Conservation (phyloP, 2,888 invertebrate species). For the Phortica okadai region DNA sequence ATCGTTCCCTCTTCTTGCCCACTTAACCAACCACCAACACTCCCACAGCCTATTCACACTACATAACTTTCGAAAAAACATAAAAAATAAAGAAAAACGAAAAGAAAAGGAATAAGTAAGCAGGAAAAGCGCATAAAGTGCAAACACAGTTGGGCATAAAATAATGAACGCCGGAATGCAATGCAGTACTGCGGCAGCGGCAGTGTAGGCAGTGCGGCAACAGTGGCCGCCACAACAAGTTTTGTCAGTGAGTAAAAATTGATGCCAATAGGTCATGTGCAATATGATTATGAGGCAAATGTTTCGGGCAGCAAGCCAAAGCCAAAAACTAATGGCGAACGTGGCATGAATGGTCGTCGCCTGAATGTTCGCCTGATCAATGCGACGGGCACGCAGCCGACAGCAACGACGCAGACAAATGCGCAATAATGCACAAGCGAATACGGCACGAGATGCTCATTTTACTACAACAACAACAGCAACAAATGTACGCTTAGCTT, state of each 20-base stretch:
- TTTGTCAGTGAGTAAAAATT: slow-evolving; percentile 22
- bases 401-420: no score
- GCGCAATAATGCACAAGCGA: not conserved
- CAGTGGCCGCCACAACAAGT: slow-evolving; percentile 20
- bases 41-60: not conserved
- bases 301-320: slow-evolving; percentile 13
- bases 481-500: not conserved
- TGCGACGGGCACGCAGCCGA: no score
- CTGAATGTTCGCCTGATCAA: not conserved
- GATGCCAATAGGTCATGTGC: slow-evolving; percentile 31
- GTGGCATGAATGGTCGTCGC: not conserved
- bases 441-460: not conserved
- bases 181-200: no score
- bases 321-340: no score
- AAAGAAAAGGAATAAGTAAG: no score
- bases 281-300: slow-evolving; percentile 28
- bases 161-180: no score
- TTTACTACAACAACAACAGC: not conserved
- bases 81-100: not conserved
- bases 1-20: no score
- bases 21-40: no score
- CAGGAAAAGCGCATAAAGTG: no score
- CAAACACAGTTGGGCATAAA: no score
- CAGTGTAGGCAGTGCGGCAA: no score
- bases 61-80: slow-evolving; percentile 9